Evolutionary conservation across 92 coral and sea anemone genomes (phyloP).

Genomic region (Virgularia gustaviana): DNA sequence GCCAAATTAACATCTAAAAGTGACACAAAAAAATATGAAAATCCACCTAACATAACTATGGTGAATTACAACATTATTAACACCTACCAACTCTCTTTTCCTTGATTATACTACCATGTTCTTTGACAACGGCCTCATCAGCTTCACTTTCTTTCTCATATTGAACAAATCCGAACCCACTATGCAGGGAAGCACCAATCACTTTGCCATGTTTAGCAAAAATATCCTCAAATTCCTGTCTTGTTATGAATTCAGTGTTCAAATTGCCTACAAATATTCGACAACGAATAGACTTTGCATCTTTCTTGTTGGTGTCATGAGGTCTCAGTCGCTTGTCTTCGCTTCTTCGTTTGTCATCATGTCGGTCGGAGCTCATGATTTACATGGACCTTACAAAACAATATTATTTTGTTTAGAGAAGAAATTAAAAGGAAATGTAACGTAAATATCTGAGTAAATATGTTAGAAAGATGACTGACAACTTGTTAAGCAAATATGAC

Average conservation of each 20-base stretch:
- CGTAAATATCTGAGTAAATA: too few relatives aligned
- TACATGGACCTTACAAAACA: too few relatives aligned
- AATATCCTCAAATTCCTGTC: conserved; percentile 80
- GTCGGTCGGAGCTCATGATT: conserved; percentile 26
- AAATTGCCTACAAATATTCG: conserved; percentile 91
- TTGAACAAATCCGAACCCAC: conserved; percentile 92
- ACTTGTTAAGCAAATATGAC: too few relatives aligned
- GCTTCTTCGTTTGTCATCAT: neutral
- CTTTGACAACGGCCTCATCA: conserved; percentile 79
- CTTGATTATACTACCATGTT: conserved; percentile 65
- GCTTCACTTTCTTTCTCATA: conserved; percentile 79
- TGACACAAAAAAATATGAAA: neutral
- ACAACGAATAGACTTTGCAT: conserved; percentile 83
- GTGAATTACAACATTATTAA: neutral
- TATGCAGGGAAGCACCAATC: conserved; percentile 74
- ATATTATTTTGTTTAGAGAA: too few relatives aligned
- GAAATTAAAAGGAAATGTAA: too few relatives aligned
- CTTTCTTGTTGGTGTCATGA: conserved; percentile 82
- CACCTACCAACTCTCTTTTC: conserved; percentile 87
- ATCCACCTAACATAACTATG: neutral
- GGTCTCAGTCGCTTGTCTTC: neutral
- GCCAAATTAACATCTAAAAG: conserved; percentile 91
- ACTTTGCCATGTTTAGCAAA: conserved; percentile 76
- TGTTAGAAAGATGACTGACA: too few relatives aligned
- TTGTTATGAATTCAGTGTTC: conserved; percentile 63